Evolutionary conservation across 2,797 vertebrate species (phyloP).

Genomic region (Malurus leucopterus): DNA sequence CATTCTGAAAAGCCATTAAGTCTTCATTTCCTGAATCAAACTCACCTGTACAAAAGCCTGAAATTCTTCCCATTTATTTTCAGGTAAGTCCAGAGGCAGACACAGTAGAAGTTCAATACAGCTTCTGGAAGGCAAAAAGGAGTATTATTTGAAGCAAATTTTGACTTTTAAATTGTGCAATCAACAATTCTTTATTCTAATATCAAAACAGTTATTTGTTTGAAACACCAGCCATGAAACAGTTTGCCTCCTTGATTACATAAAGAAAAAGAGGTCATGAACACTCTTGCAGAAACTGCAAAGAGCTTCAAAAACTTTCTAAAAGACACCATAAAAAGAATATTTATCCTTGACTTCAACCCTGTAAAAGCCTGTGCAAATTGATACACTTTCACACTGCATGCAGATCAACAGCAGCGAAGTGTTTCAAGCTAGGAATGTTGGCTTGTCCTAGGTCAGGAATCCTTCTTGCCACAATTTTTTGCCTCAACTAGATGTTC

Average conservation of each 20-base stretch:
- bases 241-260: neutral
- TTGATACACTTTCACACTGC: neutral
- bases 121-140: constrained; percentile 77
- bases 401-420: neutral
- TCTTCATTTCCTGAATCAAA: neutral
- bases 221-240: neutral
- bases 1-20: neutral
- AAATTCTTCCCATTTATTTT: constrained; percentile 86
- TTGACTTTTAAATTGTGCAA: neutral
- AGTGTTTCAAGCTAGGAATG: neutral
- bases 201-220: neutral
- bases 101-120: constrained; percentile 92
- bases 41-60: constrained; percentile 89
- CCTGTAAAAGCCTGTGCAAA: neutral
- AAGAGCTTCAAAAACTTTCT: neutral
- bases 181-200: neutral
- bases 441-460: neutral
- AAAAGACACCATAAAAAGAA: neutral
- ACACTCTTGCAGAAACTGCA: neutral
- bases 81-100: constrained; percentile 83
- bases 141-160: neutral
- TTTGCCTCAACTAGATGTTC: neutral
- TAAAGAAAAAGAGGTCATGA: neutral
- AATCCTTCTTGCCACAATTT: neutral
- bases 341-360: neutral